Evolutionary conservation across 2,113 vertebrate genomes (phyloP), one percentile per base, ranked within the genome.

Genomic region (Empidonax alnorum): DNA sequence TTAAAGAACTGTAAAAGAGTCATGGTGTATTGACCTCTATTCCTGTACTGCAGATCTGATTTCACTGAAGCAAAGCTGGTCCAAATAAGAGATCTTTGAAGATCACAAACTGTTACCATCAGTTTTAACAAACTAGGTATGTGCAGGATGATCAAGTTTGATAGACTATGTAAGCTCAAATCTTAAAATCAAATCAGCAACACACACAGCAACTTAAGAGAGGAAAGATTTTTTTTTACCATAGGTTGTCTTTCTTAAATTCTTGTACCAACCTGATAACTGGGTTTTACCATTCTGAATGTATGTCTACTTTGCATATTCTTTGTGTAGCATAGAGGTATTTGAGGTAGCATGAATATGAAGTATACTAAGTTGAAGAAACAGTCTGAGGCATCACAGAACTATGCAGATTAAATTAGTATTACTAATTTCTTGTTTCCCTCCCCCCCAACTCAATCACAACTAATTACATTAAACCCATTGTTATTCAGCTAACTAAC

Each of bases 1-100:
- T 79, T 69, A 42, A 81, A 81, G 46, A 91, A 75, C 14, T 72
- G 31, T 44, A 50, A 75, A 93, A 73, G 5, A 89, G 22, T 85
- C 49, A 82, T 0, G 0, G 22, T 50, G 9, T 14, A 46, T 11
- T 77, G 50, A 81, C 83, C 46, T 66, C 27, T 75, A 7, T 52
- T 86, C 12, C 68, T 77, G 2, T 42, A 68, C 20, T 33, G 47
- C 42, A 84, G 33, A 92, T 81, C 49, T 72, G 33, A 78, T 63
- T 81, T 68, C 7, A 25, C 41, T 68, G 42, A 94, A 78, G 46
- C 41, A 85, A 88, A 74, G 14, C 47, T 86, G 18, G 6, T 85
- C 39, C 39, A 91, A 90, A 35, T 37, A 63, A n/a, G 20, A n/a
- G 17, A 67, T 39, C 56, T 77, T 80, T 3, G 4, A 88, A 86